Percentiles rank a stretch among this genome's conserved stretches.
phyloP scores from a whole-genome alignment of 2,797 vertebrate genomes.

The Macrochelys suwanniensis region DNA sequence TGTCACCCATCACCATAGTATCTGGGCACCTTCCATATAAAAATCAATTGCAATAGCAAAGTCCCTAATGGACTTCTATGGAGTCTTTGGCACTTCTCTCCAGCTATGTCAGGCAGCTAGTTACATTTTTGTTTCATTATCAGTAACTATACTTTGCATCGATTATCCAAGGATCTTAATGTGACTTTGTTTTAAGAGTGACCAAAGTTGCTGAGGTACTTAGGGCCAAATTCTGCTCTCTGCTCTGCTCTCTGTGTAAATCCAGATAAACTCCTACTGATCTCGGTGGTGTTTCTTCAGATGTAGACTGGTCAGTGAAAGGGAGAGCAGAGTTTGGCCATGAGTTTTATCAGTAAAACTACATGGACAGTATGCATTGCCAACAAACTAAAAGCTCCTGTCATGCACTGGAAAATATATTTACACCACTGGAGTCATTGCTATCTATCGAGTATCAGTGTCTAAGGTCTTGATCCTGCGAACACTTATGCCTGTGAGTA shows the following conservation, averaged over 20 bases:
- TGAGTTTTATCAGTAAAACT: not conserved
- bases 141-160: not conserved
- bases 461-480: not conserved
- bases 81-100: not conserved
- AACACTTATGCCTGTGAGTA: rapidly evolving
- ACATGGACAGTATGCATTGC: not conserved
- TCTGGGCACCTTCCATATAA: constrained; percentile 35
- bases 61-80: not conserved
- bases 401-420: not conserved
- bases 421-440: not conserved
- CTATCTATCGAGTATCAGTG: not conserved
- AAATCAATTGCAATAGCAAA: not conserved
- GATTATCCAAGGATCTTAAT: not conserved
- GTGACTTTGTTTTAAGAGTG: not conserved
- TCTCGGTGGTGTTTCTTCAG: not conserved
- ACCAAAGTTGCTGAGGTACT: not conserved
- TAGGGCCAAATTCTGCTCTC: not conserved
- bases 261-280: constrained; percentile 1
- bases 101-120: not conserved
- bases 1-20: not conserved
- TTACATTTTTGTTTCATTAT: not conserved
- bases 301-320: not conserved
- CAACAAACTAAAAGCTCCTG: not conserved
- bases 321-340: not conserved
- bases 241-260: not conserved